Percentiles rank a stretch among this genome's conserved stretches.
phyloP scores from a whole-genome alignment of 2,888 invertebrate genomes.

The Chorisops tibialis region DNA sequence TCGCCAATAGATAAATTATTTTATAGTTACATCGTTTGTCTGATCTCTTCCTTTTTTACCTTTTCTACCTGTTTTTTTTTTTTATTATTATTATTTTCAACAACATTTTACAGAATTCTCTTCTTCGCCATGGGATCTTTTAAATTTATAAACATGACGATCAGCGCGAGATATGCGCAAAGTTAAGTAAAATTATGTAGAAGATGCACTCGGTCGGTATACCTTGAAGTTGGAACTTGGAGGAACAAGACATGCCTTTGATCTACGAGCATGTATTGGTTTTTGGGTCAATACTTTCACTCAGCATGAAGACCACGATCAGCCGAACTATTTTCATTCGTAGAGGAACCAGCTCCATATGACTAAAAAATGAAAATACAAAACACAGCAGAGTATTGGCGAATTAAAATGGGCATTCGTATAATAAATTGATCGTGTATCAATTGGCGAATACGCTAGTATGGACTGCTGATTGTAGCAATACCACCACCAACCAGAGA shows the following conservation, averaged over 20 bases:
- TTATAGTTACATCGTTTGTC: conserved; percentile 26
- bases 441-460: conserved; percentile 29
- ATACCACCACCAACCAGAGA: neutral
- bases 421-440: conserved; percentile 27
- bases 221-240: neutral
- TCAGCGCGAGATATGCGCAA: conserved; percentile 25
- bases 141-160: conserved; percentile 27
- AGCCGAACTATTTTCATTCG: conserved; percentile 15
- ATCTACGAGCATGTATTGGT: conserved; percentile 22
- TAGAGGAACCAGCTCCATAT: neutral
- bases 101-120: conserved; percentile 7
- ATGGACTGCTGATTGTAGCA: neutral
- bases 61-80: conserved; percentile 14
- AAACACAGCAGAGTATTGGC: conserved; percentile 13
- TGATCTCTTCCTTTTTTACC: conserved; percentile 22
- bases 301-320: conserved; percentile 28
- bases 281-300: conserved; percentile 35
- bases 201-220: conserved; percentile 17
- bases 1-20: conserved; percentile 28
- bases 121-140: neutral
- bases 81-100: neutral
- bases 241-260: conserved; percentile 17
- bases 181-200: conserved; percentile 9
- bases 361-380: neutral
- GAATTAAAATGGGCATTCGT: conserved; percentile 20